Conservation (phyloP, 2,113 vertebrate species). For the Chloebia gouldiae region DNA sequence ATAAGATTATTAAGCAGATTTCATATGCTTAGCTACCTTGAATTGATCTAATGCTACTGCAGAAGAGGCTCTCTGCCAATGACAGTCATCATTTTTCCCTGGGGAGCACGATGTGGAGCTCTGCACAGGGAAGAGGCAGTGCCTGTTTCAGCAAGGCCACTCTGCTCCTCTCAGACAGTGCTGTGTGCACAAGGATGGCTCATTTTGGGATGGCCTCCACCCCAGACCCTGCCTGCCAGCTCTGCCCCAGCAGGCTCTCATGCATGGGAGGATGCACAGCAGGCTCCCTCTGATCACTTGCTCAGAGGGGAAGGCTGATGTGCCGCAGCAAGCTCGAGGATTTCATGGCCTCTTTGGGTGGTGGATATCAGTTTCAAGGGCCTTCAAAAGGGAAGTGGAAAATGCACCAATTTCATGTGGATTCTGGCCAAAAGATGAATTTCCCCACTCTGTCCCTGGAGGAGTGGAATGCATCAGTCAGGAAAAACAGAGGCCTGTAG, state of each 20-base stretch:
- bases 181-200: background rate
- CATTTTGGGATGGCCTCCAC: background rate
- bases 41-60: background rate
- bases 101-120: rapidly evolving
- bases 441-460: background rate
- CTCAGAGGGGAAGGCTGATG: background rate
- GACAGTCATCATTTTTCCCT: background rate
- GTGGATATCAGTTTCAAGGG: background rate
- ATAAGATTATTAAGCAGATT: background rate
- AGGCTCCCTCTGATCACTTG: rapidly evolving
- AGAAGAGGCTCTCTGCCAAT: background rate
- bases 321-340: rapidly evolving
- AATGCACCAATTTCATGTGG: background rate
- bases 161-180: background rate
- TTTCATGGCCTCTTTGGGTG: background rate
- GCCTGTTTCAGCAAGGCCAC: rapidly evolving
- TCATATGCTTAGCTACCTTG: background rate
- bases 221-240: background rate
- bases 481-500: background rate
- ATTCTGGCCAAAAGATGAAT: background rate
- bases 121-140: background rate
- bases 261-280: rapidly evolving
- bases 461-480: background rate
- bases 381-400: background rate
- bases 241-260: background rate